These are phyloP conservation scores for Grammomys surdaster DNA, from an alignment of 2,113 vertebrate genomes.

Conservation along the genomic window DNA sequence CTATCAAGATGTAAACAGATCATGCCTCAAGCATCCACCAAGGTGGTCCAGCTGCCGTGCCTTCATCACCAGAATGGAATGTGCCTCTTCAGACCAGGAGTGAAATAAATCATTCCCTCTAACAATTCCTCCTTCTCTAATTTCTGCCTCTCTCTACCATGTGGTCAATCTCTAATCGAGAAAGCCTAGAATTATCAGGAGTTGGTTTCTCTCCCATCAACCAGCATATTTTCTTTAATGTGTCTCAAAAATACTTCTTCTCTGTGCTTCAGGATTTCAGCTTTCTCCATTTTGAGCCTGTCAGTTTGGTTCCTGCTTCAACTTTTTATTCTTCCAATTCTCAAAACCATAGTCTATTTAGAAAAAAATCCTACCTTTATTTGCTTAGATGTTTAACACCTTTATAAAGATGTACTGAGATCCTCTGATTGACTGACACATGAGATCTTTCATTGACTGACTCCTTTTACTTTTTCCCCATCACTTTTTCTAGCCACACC, in stretches of 20 bases:
- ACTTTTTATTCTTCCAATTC: not conserved
- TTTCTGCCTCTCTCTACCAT: not conserved
- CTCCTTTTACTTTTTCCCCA: not conserved
- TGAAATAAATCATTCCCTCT: not conserved
- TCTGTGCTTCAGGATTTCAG: not conserved
- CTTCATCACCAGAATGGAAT: not conserved
- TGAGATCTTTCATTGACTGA: not conserved
- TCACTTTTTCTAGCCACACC: not conserved
- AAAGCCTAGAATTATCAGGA: not conserved
- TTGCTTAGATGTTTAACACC: not conserved
- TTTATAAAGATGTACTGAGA: not conserved
- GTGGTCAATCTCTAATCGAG: not conserved
- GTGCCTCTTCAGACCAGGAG: not conserved
- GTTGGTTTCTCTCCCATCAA: not conserved
- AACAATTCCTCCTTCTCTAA: not conserved
- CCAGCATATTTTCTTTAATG: not conserved
- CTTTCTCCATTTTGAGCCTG: not conserved
- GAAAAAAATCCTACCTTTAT: not conserved
- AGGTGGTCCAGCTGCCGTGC: too few species aligned
- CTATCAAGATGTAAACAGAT: not conserved
- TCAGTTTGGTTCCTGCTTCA: conserved; percentile 18
- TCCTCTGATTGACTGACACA: not conserved
- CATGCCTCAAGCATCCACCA: not conserved
- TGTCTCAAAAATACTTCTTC: not conserved
- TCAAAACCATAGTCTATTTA: not conserved